phyloP scores from a whole-genome alignment of 2,797 vertebrate species.

The Phoebastria nigripes region DNA sequence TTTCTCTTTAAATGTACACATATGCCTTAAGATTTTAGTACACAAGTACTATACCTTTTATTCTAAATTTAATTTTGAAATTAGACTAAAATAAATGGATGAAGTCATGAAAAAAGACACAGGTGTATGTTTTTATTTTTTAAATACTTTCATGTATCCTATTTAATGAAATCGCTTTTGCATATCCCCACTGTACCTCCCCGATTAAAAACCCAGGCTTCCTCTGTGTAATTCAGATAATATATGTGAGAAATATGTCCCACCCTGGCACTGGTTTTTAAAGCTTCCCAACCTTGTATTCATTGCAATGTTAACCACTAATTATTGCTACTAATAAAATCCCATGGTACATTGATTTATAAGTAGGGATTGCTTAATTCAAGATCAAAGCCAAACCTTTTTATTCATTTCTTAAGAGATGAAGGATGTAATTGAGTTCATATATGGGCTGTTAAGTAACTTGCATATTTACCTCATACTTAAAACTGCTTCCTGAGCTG shows the following conservation, averaged over 20 bases:
- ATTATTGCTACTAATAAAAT: constrained; percentile 64
- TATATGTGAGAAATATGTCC: constrained; percentile 17
- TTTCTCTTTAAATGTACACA: constrained; percentile 26
- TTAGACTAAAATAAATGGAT: neutral
- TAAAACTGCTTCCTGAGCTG: constrained; percentile 54
- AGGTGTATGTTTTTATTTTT: neutral
- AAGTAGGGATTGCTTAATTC: constrained; percentile 61
- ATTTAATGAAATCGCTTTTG: neutral
- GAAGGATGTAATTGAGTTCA: constrained; percentile 69
- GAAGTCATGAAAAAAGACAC: neutral
- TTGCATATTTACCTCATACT: constrained; percentile 57
- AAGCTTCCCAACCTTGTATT: constrained; percentile 26
- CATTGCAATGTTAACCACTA: constrained; percentile 38
- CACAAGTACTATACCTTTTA: neutral
- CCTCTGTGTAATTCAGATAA: constrained; percentile 10
- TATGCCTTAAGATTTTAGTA: neutral
- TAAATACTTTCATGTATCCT: neutral
- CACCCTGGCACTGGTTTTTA: neutral
- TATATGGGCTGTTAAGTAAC: constrained; percentile 61
- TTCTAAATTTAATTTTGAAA: constrained; percentile 8
- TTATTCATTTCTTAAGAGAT: constrained; percentile 61
- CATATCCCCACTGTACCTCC: neutral
- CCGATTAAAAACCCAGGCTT: neutral
- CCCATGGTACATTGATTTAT: constrained; percentile 44
- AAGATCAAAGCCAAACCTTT: constrained; percentile 68